Evolutionary conservation across 1,140 invertebrate species (phyloP), one percentile per base, ranked within the genome.

Genomic region (Bilobella aurantiaca): DNA sequence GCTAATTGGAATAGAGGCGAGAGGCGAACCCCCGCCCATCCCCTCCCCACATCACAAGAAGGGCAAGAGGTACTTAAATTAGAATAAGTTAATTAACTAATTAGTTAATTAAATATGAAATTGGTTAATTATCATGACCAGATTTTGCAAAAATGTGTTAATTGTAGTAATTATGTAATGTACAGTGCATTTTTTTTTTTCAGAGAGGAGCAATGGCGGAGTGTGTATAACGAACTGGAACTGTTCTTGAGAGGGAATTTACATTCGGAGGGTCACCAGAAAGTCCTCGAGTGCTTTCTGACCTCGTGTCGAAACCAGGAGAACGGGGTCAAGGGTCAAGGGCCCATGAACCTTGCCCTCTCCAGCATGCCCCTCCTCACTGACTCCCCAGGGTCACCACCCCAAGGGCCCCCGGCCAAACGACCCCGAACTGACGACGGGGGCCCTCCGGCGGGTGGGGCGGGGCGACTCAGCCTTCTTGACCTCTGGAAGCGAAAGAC

Each of bases 211-310:
- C 91, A 95, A 73, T 97, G 95, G 78, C 83, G 87, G 62, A 81
- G 89, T 53, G 82, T 96, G 74, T 98, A 93, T 87, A 82, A 82
- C 46, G 95, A 97, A 75, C 76, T 96, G 30, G 93, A 97, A 77
- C 85, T 84, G 14, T 83, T 94, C 63, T 76, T 97, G 0, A 85
- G 87, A 63, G 83, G 85, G 5, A 88, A 94, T 74, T 82, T 86
- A 76, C 81, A 84, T 47, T 82, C 81, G 73, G 83, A 81, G 23
- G 78, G 81, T 65, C 93, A 97, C 75, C 82, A 83, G 58, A 84
- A 85, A 72, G 82, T 97, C 16, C 80, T 96, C 16, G 86, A 88
- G 60, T 94, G 90, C 77, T 77, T 96, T 8, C 78, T 91, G 31
- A 90, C 96, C 74, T 88, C 89, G 74, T 81, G 88, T 74, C 79